Evolutionary conservation across 2,113 vertebrate genomes (phyloP).

Genomic region (Vombatus ursinus): DNA sequence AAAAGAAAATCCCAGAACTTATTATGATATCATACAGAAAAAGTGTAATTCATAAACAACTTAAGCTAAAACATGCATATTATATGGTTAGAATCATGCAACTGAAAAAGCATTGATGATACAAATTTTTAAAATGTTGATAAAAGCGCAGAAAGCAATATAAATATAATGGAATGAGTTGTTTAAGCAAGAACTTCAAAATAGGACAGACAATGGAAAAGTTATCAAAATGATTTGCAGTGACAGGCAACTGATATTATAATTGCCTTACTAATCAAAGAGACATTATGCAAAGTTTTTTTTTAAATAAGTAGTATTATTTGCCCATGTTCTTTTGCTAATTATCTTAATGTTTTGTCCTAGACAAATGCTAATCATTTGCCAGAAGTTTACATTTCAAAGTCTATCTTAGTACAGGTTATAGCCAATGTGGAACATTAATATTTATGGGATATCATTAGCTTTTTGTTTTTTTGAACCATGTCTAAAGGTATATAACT

Average conservation of each 20-base stretch:
- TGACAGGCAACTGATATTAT: constrained; percentile 37
- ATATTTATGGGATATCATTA: constrained; percentile 57
- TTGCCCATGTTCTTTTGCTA: constrained; percentile 72
- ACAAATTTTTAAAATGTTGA: neutral
- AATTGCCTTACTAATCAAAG: constrained; percentile 56
- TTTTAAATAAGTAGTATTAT: constrained; percentile 73
- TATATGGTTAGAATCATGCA: constrained; percentile 37
- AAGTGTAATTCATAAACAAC: constrained; percentile 50
- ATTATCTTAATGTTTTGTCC: constrained; percentile 72
- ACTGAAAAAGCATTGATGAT: constrained; percentile 6
- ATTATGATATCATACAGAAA: constrained; percentile 50
- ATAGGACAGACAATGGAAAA: constrained; percentile 59
- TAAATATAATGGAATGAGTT: constrained; percentile 46
- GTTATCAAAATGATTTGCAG: constrained; percentile 74
- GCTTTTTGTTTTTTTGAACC: constrained; percentile 55
- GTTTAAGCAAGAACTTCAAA: constrained; percentile 65
- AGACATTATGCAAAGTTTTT: constrained; percentile 68
- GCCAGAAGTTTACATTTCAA: constrained; percentile 10
- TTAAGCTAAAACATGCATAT: constrained; percentile 43
- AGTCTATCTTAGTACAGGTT: neutral
- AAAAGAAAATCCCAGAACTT: constrained; percentile 46
- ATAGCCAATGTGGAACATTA: constrained; percentile 43
- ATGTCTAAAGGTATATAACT: constrained; percentile 35
- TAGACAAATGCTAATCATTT: constrained; percentile 61
- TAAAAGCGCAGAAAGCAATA: neutral